Evolutionary conservation across 2,113 vertebrate species (phyloP), one percentile per base, ranked within the genome.

Genomic region (Leuciscus idus): DNA sequence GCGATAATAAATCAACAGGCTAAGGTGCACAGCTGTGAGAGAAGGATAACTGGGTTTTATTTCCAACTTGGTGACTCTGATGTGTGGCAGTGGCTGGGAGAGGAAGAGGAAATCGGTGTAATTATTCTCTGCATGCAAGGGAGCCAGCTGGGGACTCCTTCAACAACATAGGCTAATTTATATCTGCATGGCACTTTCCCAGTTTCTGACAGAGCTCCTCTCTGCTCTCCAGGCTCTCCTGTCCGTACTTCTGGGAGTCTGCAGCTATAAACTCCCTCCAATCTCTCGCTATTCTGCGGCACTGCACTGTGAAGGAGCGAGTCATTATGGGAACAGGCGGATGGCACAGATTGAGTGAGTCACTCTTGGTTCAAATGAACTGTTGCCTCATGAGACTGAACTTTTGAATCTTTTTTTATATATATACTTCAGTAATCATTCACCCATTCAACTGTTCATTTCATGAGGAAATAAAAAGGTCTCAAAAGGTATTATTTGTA

Each of bases 161-260:
- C 84, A 84, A 84, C 84, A 80, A 79, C 83, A 86, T 74, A 76
- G 73, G 64, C 87, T 90, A 89, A 91, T 90, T 91, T 90, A 88
- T 86, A 66, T 86, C 75, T 72, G 84, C 57, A 84, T 77, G 39
- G 84, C 81, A 81, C 84, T 82, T 61, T 87, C 70, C 86, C 83
- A 0, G 19, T 64, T 81, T 81, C 75, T 72, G 57, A 82, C 85
- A 26, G 64, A 52, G 36, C 55, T 78, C 36, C 78, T 86, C 36
- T 52, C 81, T 81, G 30, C 73, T 81, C 21, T 80, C 72, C 62
- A 52, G 46, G 72, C 86, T 70, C 81, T 61, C 77, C 81, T 57
- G 5, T 4, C 21, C 28, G 7, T 30, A 30, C 79, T 81, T 86
- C 64, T 26, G 50, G 62, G 72, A 86, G 55, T 28, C 50, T 85